phyloP scores from a whole-genome alignment of 1,140 invertebrate genomes.

The Pachyrhynchus sulphureomaculatus region DNA sequence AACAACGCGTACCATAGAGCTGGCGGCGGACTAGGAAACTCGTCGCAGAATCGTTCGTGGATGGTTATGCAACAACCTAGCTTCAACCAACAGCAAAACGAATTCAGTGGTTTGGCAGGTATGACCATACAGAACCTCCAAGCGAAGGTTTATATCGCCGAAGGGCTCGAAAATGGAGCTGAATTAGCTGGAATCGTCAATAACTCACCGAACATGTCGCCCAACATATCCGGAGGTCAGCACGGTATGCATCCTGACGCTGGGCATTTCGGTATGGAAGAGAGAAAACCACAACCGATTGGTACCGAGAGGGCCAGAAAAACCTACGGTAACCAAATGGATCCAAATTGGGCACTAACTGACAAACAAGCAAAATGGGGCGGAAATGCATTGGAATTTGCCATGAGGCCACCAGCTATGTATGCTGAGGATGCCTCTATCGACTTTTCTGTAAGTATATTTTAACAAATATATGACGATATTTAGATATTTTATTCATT shows the following conservation, averaged over 20 bases:
- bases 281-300: constrained; percentile 73
- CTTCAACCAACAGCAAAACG: constrained; percentile 39
- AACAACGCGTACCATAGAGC: constrained; percentile 1
- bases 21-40: not conserved
- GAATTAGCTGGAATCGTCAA: constrained; percentile 43
- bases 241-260: constrained; percentile 42
- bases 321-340: constrained; percentile 47
- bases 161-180: constrained; percentile 56
- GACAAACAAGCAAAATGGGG: constrained; percentile 54
- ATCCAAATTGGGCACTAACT: constrained; percentile 61
- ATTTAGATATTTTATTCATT: no score
- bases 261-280: constrained; percentile 52
- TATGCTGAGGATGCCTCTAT: constrained; percentile 50
- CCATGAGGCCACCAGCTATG: constrained; percentile 46
- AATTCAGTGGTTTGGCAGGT: constrained; percentile 47
- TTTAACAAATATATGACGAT: not conserved
- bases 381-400: constrained; percentile 36
- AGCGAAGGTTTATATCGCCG: constrained; percentile 54
- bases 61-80: constrained; percentile 42
- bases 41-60: constrained; percentile 32
- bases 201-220: constrained; percentile 64
- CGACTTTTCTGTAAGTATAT: constrained; percentile 52
- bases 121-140: constrained; percentile 53
- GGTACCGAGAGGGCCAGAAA: constrained; percentile 76
- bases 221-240: constrained; percentile 51